Base-by-base conservation (phyloP, 2,113 vertebrate species). In the Melanerpes formicivorus region DNA sequence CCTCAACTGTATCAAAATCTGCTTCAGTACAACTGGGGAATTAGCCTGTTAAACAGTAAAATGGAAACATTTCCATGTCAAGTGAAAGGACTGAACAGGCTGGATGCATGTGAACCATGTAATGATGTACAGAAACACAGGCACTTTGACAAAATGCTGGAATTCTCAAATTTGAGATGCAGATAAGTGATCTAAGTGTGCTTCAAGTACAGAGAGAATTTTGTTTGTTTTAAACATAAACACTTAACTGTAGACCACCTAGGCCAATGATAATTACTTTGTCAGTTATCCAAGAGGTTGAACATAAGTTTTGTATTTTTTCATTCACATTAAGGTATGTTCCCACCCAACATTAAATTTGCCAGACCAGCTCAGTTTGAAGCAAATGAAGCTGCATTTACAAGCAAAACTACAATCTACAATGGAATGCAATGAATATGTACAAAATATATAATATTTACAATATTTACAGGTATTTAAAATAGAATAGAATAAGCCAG, bases 71-170 rank as follows among this genome's bases (percentile, higher is more conserved):
- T 42, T 25, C 3, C 48, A 13, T 14, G 10, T 56, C 21, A 88
- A 74, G 12, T 22, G 12, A 87, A 84, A 87, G 21, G 32, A 67
- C 19, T 37, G 32, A 64, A 75, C 88, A 87, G 18, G 27, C 70
- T 37, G 7, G 7, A 32, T 26, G 6, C 0, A 1, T 59, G 17
- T 62, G 30, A 81, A 64, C 13, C 5, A 50, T 0, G 0, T 50
- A 8, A 44, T 75, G 48, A 63, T 10, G 15, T 84, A 74, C 18
- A 71, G 66, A 88, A 72, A 55, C 52, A 63, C 11, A 40, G 9
- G 6, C 17, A 50, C 34, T 75, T 71, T 13, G 26, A 19, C 52
- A 71, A 65, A 84, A 67, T 40, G 4, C 21, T 89, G 5, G 19
- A 83, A 59, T 83, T 84, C 10, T 34, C 11, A 29, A 67, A 10